Evolutionary conservation across 2,888 invertebrate species (phyloP).

Genomic region (Drosophila pseudotakahashii): DNA sequence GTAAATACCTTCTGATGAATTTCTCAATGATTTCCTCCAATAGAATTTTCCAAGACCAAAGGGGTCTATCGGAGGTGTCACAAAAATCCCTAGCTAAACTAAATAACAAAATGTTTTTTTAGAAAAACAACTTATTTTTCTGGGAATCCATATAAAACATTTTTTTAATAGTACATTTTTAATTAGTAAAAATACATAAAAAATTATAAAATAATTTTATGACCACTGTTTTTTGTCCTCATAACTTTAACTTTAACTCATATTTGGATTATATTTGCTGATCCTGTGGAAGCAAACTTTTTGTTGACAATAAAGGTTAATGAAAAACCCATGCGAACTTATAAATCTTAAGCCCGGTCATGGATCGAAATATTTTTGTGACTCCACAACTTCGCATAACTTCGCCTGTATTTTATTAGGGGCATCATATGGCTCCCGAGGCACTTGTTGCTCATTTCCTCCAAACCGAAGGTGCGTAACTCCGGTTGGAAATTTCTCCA

Average conservation of each 20-base stretch:
- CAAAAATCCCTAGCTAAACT: background rate
- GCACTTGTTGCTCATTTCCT: conserved; percentile 25
- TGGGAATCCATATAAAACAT: too few relatives aligned
- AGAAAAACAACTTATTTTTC: background rate
- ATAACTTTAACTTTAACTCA: background rate
- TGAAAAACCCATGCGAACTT: background rate
- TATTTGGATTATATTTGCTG: background rate
- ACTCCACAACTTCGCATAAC: background rate
- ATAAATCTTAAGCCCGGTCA: background rate
- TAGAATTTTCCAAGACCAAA: background rate
- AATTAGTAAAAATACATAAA: too few relatives aligned
- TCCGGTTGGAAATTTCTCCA: conserved; percentile 26
- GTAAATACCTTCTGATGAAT: conserved; percentile 4
- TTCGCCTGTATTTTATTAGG: conserved; percentile 5
- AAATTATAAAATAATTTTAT: too few relatives aligned
- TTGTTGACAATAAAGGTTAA: background rate
- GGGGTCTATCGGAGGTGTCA: background rate
- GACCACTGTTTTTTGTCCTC: too few relatives aligned
- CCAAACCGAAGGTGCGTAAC: conserved; percentile 26
- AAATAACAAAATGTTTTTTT: background rate
- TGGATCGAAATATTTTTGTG: background rate
- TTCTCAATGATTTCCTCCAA: background rate
- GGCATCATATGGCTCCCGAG: conserved; percentile 12
- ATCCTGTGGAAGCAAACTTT: background rate
- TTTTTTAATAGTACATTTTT: too few relatives aligned